Base-by-base conservation (phyloP, 1,140 invertebrate species). In the Hetaerina americana region DNA sequence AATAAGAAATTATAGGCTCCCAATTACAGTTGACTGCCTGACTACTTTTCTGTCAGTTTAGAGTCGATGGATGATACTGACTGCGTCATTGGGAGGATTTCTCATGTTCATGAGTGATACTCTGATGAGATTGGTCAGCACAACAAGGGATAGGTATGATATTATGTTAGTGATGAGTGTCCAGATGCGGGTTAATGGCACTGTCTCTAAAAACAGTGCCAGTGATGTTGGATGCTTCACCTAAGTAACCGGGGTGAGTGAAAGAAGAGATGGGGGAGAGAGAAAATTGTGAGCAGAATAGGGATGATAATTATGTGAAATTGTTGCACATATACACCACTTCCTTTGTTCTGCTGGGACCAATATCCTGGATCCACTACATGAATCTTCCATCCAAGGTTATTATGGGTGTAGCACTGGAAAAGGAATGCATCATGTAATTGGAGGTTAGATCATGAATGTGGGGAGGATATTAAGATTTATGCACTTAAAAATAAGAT, bases 321-420 rank as follows among this genome's bases (percentile, higher is more conserved):
- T 10, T 12, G 22, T 12, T 57, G 40, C 40, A 57, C 10, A 18
- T 18, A 57, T 18, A n/a, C 40, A 57, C 40, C 22, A n/a, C 22
- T 18, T 5, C 40, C 40, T 57, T 57, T 57, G 22, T 57, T 57
- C 40, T 57, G 40, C 40, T 57, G 40, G 2, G 40, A 57, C 40
- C 40, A 57, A 57, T 57, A 57, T 57, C 87, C 90, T 12, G 86
- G 82, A 76, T 96, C 87, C 0, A 94, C 87, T 0, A 98, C 92
- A 77, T 93, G 86, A 73, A 98, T 96, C 80, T 95, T 96, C 92
- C 93, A 96, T 8, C 95, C 95, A 66, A 97, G 85, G 80, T 95
- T 92, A 71, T 89, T 92, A 81, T 96, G 93, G 5, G 88, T 89
- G 80, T 93, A 97, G 81, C 94, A 96, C 94, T 98, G 83, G 2